Base-by-base conservation (phyloP, 1,140 invertebrate genomes). In the Calliphora vicina region DNA sequence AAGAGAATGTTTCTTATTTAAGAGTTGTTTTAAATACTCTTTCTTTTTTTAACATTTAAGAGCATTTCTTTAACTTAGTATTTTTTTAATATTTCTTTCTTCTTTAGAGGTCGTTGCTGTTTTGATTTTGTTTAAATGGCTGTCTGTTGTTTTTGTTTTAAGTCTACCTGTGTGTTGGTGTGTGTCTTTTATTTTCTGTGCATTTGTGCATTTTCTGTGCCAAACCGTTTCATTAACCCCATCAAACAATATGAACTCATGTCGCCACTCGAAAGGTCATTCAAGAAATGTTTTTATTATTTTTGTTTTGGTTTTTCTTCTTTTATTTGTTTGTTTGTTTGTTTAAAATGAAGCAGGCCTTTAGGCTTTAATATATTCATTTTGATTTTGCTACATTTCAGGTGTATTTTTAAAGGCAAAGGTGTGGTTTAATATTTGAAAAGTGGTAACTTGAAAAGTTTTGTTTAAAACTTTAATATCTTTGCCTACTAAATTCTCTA, bases 161-260 rank as follows among this genome's bases (percentile, higher is more conserved):
- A 25, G 71, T 81, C 45, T 83, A 42, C 42, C 73, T 81, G 86
- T 83, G 87, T 82, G 42, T 84, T 57, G n/a, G 50, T 84, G 81
- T 82, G 45, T 78, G 73, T 35, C 10, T 6, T 3, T 73, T 27
- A 67, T 76, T 13, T 80, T 76, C 50, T 73, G 76, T 84, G 50
- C 71, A 81, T 50, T 82, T 84, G 84, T 87, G 86, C 85, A 85
- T 84, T 89, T 88, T 90, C 86, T 90, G 88, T 89, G 88, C 88
- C 88, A 90, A 90, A 88, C 87, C 86, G 88, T 88, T 89, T 87
- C 88, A 89, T 89, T 90, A 90, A 90, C 88, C 88, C 88, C 88
- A 84, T 85, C 80, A 82, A 67, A 78, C 74, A 45, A 42, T 35
- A 76, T 76, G 73, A 83, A 35, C 43, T 72, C 73, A 29, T 23